Percentiles rank a stretch among this genome's conserved stretches.
phyloP scores from a whole-genome alignment of 2,113 vertebrate species.

The Bubo bubo region DNA sequence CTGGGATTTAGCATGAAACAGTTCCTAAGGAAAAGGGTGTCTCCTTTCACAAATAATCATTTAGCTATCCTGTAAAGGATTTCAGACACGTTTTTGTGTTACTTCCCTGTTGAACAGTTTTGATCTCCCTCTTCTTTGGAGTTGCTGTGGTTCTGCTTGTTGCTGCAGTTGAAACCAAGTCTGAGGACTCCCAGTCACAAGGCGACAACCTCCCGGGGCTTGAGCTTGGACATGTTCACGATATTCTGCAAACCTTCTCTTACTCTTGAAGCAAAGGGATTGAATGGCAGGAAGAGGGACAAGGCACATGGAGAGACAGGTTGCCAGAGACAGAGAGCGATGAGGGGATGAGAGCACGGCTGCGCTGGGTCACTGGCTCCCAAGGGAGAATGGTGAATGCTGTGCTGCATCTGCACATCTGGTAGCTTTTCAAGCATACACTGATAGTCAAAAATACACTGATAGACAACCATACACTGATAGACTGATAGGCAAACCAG shows the following conservation, averaged over 20 bases:
- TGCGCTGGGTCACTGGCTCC: accelerated
- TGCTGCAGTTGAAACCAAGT: not conserved
- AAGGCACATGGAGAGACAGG: not conserved
- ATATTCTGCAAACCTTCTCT: not conserved
- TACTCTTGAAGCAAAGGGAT: not conserved
- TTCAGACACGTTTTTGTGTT: not conserved
- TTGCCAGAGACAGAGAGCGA: not conserved
- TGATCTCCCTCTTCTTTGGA: not conserved
- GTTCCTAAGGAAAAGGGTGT: not conserved
- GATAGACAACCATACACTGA: not conserved
- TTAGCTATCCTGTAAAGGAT: not conserved
- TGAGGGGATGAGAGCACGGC: accelerated
- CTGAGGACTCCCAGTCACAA: not conserved
- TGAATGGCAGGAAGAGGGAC: not conserved
- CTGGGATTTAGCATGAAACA: not conserved
- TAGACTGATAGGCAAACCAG: not conserved
- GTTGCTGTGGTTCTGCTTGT: not conserved
- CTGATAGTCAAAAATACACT: not conserved
- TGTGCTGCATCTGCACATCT: not conserved
- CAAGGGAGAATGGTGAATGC: not conserved
- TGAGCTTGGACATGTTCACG: accelerated
- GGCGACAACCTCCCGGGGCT: not conserved
- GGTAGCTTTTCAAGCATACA: not conserved
- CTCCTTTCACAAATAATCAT: not conserved
- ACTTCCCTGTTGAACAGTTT: not conserved